Evolutionary conservation across 2,888 invertebrate species (phyloP).

Genomic region (Entomobrya multifasciata): DNA sequence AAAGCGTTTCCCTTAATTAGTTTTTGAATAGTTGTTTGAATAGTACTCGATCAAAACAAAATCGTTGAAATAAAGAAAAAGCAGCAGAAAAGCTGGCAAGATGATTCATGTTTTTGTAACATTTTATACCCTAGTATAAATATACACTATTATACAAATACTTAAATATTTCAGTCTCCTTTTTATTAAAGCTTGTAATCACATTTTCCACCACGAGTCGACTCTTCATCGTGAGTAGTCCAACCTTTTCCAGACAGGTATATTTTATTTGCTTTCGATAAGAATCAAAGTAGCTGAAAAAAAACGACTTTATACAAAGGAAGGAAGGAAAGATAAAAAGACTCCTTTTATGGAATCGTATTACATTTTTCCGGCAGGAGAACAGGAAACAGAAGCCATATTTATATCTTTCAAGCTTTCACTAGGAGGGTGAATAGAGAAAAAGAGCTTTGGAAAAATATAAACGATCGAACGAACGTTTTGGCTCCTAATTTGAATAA

Average conservation of each 20-base stretch:
- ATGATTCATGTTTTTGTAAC: too few species aligned
- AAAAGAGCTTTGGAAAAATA: background rate
- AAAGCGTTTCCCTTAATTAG: too few species aligned
- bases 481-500: conserved; percentile 17
- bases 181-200: background rate
- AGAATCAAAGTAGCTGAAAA: conserved; percentile 48
- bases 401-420: conserved; percentile 54
- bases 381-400: conserved; percentile 56
- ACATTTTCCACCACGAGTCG: conserved; percentile 5
- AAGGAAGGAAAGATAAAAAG: conserved; percentile 61
- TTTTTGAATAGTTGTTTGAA: too few species aligned
- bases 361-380: conserved; percentile 33
- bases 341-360: conserved; percentile 52
- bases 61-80: too few species aligned
- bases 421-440: background rate
- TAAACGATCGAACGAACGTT: background rate
- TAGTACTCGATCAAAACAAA: too few species aligned
- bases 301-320: conserved; percentile 30
- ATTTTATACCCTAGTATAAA: too few species aligned
- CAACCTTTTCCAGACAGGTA: conserved; percentile 37
- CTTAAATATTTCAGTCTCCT: background rate
- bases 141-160: background rate
- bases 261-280: conserved; percentile 34
- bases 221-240: background rate
- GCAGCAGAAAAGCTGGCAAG: too few species aligned